These are phyloP conservation scores for Tridacna gigas DNA, from an alignment of 2,888 invertebrate genomes.

Conservation along the genomic window DNA sequence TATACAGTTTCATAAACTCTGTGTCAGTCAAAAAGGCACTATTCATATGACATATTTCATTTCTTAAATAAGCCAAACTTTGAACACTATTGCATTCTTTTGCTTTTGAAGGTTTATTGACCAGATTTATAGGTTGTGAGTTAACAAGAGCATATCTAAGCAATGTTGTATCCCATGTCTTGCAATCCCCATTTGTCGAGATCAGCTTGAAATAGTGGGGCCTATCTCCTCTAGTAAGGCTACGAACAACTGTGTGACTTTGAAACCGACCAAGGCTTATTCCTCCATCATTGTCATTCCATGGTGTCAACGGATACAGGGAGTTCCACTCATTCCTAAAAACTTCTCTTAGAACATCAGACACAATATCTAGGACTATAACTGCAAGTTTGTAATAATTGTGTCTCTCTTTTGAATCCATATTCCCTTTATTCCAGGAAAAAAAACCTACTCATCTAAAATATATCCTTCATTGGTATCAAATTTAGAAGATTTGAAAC, in stretches of 20 bases:
- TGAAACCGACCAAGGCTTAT: too few species aligned
- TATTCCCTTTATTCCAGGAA: background rate
- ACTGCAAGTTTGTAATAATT: conserved; percentile 9
- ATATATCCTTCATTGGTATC: too few species aligned
- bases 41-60: background rate
- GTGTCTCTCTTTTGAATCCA: conserved; percentile 21
- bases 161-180: conserved; percentile 9
- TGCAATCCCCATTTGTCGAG: background rate
- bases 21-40: background rate
- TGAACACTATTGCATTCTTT: background rate
- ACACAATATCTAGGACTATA: conserved; percentile 14
- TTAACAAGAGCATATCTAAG: background rate
- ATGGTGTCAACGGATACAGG: background rate
- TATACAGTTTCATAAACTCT: background rate
- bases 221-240: background rate
- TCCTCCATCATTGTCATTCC: background rate
- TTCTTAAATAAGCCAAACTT: background rate
- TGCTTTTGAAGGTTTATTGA: background rate
- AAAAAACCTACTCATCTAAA: too few species aligned
- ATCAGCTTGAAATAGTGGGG: background rate
- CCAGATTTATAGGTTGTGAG: background rate
- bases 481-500: too few species aligned
- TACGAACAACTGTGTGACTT: too few species aligned
- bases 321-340: conserved; percentile 20
- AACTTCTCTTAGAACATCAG: conserved; percentile 2